Conservation (phyloP, 2,113 vertebrate species). For the Leptobrachium leishanense region DNA sequence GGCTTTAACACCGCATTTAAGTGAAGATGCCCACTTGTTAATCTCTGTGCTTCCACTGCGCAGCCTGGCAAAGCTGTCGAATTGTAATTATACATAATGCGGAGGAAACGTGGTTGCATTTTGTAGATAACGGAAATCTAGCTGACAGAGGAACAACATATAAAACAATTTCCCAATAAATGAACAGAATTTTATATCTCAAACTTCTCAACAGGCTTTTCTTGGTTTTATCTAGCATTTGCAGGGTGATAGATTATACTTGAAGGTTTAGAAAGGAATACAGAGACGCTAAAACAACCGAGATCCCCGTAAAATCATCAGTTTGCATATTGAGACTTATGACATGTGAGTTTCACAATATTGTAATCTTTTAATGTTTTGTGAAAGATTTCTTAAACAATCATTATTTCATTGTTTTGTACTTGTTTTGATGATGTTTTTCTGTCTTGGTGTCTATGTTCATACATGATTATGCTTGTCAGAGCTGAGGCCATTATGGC, state of each 20-base stretch:
- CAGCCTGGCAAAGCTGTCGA: not conserved
- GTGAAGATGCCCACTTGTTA: not conserved
- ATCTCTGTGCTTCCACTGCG: not conserved
- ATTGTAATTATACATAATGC: not conserved
- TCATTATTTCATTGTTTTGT: too few species aligned
- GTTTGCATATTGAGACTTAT: slow-evolving; percentile 7
- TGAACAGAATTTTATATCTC: slow-evolving; percentile 16
- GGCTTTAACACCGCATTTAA: not conserved
- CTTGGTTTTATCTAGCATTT: slow-evolving; percentile 14
- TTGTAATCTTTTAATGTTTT: too few species aligned
- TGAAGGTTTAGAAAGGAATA: not conserved
- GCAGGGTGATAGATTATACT: slow-evolving; percentile 20
- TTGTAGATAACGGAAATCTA: slow-evolving; percentile 8
- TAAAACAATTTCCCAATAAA: slow-evolving; percentile 31
- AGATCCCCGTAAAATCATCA: not conserved
- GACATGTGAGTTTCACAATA: too few species aligned
- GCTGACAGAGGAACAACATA: slow-evolving; percentile 4
- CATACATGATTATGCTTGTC: too few species aligned
- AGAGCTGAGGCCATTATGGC: too few species aligned
- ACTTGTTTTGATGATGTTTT: too few species aligned
- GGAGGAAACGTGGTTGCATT: slow-evolving; percentile 8
- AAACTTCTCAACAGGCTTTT: slow-evolving; percentile 5
- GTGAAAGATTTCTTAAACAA: too few species aligned
- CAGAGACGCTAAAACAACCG: not conserved
- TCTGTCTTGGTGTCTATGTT: too few species aligned